Base-by-base conservation (phyloP, 2,888 invertebrate genomes). In the Eupsilia transversa region DNA sequence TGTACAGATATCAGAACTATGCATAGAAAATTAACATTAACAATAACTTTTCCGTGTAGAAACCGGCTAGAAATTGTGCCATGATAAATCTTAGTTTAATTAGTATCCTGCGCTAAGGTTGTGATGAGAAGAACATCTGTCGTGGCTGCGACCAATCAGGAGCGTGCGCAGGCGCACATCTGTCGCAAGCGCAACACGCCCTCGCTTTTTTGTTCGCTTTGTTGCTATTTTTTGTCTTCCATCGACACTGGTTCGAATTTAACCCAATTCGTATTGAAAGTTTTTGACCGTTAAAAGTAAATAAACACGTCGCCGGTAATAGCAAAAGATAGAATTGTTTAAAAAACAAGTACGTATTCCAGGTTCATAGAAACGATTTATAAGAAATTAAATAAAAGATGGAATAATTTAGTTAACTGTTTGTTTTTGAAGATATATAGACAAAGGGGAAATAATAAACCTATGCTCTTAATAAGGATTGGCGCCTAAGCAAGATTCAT, bases 151-250 rank as follows among this genome's bases (percentile, higher is more conserved):
- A 84, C 96, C 95, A 95, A 96, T 96, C 92, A 93, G 91, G 83
- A 88, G 87, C 92, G 89, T 90, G 92, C 91, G 91, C 90, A 56
- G 74, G 87, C 91, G 91, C 92, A 93, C 96, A 96, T 95, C 96
- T 96, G 96, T 92, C 91, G 89, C 89, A 86, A 87, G 89, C 87
- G 79, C 85, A 87, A 88, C 88, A 89, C 90, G 88, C 91, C 91
- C 89, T 91, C 90, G 86, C 88, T 80, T 90, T 93, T 94, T 93
- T 94, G 91, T 88, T 91, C 87, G 86, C 89, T 91, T 92, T 91
- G 92, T 91, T 90, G 90, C 90, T 91, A 91, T 93, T 93, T 94
- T 95, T 94, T 95, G 89, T 91, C 69, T 85, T 82, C 77, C 73
- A 79, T 66, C 68, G 41, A 30, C 66, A 68, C 33, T 65, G 72